phyloP scores from a whole-genome alignment of 2,888 invertebrate genomes.

The Amphipoea lucens region DNA sequence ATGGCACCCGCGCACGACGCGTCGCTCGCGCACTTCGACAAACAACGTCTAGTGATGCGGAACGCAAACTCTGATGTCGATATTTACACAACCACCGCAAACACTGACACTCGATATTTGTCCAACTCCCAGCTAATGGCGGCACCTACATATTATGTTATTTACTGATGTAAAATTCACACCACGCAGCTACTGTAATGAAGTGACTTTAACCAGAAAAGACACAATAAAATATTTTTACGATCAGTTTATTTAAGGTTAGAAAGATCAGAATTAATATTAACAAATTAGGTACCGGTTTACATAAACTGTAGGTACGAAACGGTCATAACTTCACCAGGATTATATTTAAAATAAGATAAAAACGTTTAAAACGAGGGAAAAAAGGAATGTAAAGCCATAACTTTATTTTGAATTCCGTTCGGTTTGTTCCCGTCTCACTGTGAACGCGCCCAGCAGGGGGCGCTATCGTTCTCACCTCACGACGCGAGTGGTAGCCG shows the following conservation, averaged over 20 bases:
- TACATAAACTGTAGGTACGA: constrained; percentile 72
- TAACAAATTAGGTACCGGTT: constrained; percentile 69
- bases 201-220: constrained; percentile 73
- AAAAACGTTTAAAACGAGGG: constrained; percentile 80
- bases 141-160: constrained; percentile 72
- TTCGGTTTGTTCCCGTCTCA: constrained; percentile 87
- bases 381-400: constrained; percentile 85
- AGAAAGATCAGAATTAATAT: constrained; percentile 65
- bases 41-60: constrained; percentile 90
- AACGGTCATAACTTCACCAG: constrained; percentile 78
- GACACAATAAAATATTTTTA: constrained; percentile 61
- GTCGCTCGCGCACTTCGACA: constrained; percentile 80
- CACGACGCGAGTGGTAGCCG: constrained; percentile 90
- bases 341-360: constrained; percentile 85
- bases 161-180: constrained; percentile 83
- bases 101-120: constrained; percentile 88
- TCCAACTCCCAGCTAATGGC: constrained; percentile 87
- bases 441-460: constrained; percentile 87
- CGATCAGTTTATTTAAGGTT: constrained; percentile 62
- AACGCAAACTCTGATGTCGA: constrained; percentile 89
- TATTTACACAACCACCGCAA: constrained; percentile 87
- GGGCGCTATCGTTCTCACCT: constrained; percentile 90
- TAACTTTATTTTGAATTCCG: constrained; percentile 90
- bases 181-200: constrained; percentile 85
- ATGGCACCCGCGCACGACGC: constrained; percentile 78